These are phyloP conservation scores for Leucoma salicis DNA, from an alignment of 2,888 invertebrate genomes.

Conservation along the genomic window DNA sequence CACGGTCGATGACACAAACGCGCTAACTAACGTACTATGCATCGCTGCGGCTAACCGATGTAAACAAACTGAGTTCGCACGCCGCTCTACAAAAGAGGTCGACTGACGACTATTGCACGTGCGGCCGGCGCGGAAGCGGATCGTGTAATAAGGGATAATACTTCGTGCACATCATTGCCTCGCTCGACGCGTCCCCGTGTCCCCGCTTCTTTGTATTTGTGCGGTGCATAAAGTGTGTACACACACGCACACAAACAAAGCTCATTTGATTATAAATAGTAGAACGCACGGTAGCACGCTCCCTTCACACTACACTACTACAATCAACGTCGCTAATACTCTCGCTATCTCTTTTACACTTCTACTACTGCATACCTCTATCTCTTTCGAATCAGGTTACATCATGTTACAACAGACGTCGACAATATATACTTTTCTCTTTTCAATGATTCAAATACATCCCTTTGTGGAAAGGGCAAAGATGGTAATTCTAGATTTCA, in stretches of 20 bases:
- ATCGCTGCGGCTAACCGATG: constrained; percentile 64
- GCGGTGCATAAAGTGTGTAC: constrained; percentile 74
- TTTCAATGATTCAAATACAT: constrained; percentile 39
- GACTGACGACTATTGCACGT: constrained; percentile 71
- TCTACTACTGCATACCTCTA: constrained; percentile 27
- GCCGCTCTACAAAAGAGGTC: constrained; percentile 72
- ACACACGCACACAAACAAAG: constrained; percentile 65
- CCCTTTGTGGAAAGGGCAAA: constrained; percentile 51
- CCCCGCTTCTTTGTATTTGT: constrained; percentile 46
- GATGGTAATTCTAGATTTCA: constrained; percentile 44
- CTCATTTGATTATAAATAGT: constrained; percentile 80
- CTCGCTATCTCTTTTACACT: constrained; percentile 51
- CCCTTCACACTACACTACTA: constrained; percentile 76
- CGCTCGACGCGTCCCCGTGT: constrained; percentile 49
- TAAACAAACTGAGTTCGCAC: constrained; percentile 75
- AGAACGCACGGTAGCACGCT: constrained; percentile 81
- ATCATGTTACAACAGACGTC: constrained; percentile 62
- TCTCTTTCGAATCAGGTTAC: constrained; percentile 69
- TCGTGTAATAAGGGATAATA: constrained; percentile 80
- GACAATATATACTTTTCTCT: constrained; percentile 54
- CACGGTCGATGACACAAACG: constrained; percentile 75
- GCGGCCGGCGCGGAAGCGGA: constrained; percentile 72
- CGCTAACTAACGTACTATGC: constrained; percentile 72
- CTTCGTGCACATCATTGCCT: constrained; percentile 80
- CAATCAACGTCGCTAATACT: constrained; percentile 67